Base-by-base conservation (phyloP, 2,113 vertebrate species). In the Anarrhichthys ocellatus region DNA sequence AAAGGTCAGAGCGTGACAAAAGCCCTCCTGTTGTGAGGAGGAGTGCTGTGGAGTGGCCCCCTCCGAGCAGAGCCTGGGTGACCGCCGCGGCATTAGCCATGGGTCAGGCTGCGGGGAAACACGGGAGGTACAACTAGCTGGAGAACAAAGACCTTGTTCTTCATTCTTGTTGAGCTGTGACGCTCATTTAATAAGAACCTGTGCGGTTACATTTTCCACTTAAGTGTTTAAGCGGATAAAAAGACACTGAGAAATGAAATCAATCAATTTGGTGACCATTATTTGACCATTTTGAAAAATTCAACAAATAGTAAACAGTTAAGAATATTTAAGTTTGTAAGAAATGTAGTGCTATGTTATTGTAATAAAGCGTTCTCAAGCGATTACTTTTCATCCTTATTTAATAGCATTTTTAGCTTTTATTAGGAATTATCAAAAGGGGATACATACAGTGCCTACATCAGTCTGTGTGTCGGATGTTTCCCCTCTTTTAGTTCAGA, bases 1-100 rank as follows among this genome's bases (percentile, higher is more conserved):
- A 84, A 88, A 91, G 93, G 92, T 94, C 90, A 93, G 82, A 78
- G 85, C 52, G 3, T 87, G 81, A 94, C 92, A 92, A 92, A 92
- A 87, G 85, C 66, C 74, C 90, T 83, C 93, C 92, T 89, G 91
- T 91, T 93, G 91, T 85, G 91, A 92, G 73, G 81, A 88, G 76
- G 81, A 90, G 78, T 84, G 87, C 80, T 36, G 82, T 81, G 80
- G 84, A 91, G 90, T 76, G 81, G 56, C 79, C 87, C 80, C 86
- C 73, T 79, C 78, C 69, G 40, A 74, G 73, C 70, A 58, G 66
- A 62, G 82, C 71, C 87, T 65, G 78, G 56, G 72, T 80, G 85
- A 89, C 88, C 73, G 76, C 67, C 10, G 77, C 81, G 58, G 83
- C 85, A 93, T 93, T 94, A 86, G 92, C 90, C 91, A 92, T 88